Evolutionary conservation across 92 coral and sea anemone genomes (phyloP), one percentile per base, ranked within the genome.

Genomic region (Galaxea fascicularis): DNA sequence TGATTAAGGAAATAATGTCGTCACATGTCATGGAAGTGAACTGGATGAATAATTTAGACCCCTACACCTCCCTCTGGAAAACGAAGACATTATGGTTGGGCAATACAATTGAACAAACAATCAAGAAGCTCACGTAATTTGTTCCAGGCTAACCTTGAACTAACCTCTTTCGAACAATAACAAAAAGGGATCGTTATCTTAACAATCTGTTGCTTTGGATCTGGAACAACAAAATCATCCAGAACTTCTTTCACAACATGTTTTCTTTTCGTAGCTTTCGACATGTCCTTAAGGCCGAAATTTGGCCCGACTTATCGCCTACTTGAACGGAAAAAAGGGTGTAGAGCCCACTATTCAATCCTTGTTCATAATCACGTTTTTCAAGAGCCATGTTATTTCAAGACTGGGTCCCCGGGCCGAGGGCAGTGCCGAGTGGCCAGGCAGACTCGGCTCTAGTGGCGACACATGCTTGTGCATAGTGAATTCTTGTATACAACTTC

Each of bases 251-350:
- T 92, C 17, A 98, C 89, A 14, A 97, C 99, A 67, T 97, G 99
- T 78, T 97, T 97, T 73, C 95, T 73, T 81, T 97, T 97, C 22
- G 99, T 97, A 56, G 99, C 99, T 86, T 94, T 94, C 86, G 99
- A 97, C 99, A 97, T 96, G 67, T 20, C n/a, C n/a, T 73, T n/a
- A 8, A 76, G 79, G 62, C 74, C 68, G 79, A 52, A 58, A 45
- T 15, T 53, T 41, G 68, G 15, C 20, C 22, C 67, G 54, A 31
- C 57, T 26, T 54, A 4, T 11, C 54, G 8, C 24, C 25, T 41
- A 54, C 13, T 41, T 56, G 26, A 4, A 21, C 46, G 8, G 24
- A 27, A 28, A 81, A 81, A 39, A 69, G 86, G 86, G 79, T 71
- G 26, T 0, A 7, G 24, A 47, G 87, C 87, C 87, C 87, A 49